These are phyloP conservation scores for Erythrolamprus reginae DNA, from an alignment of 2,113 vertebrate genomes.

Conservation along the genomic window DNA sequence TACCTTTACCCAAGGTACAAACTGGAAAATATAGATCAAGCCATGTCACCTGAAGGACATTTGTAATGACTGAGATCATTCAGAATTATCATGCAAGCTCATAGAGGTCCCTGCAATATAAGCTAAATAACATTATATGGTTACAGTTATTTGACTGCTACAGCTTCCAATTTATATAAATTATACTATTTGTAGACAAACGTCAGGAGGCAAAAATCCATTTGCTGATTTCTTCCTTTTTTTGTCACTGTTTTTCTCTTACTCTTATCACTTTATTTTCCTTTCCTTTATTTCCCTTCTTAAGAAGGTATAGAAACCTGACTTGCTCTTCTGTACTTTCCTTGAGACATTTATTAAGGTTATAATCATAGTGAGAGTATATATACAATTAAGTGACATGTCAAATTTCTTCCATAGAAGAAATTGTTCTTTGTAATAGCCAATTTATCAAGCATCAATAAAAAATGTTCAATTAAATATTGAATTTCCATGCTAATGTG, in stretches of 20 bases:
- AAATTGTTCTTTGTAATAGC: conserved; percentile 56
- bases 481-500: conserved; percentile 79
- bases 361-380: conserved; percentile 59
- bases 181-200: neutral
- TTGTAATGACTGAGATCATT: too few relatives aligned
- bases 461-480: conserved; percentile 73
- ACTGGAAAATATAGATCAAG: too few relatives aligned
- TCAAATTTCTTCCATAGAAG: conserved; percentile 53
- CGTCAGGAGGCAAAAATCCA: neutral
- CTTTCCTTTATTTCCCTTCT: conserved; percentile 8
- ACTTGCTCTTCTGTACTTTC: conserved; percentile 26
- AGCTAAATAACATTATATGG: neutral
- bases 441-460: conserved; percentile 66
- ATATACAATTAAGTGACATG: conserved; percentile 56
- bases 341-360: conserved; percentile 45
- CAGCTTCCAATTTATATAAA: neutral
- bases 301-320: conserved; percentile 24
- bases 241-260: neutral
- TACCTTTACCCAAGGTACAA: neutral
- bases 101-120: neutral
- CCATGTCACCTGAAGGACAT: neutral
- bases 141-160: neutral
- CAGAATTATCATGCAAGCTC: neutral
- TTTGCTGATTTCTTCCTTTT: neutral
- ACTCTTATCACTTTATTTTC: conserved; percentile 6